Evolutionary conservation across 2,888 invertebrate species (phyloP), one percentile per base, ranked within the genome.

Genomic region (Sipha maydis): DNA sequence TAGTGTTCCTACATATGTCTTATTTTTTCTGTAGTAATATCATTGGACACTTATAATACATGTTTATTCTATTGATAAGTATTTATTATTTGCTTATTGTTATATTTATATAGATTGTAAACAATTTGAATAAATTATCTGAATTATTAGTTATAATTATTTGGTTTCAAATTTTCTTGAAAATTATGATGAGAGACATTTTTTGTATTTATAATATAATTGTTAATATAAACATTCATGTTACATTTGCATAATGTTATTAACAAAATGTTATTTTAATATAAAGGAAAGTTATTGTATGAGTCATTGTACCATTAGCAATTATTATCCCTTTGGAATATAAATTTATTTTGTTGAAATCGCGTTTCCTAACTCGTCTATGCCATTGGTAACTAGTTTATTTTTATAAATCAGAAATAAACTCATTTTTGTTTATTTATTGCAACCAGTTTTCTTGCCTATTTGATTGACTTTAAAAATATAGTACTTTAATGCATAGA

Each of bases 301-400:
- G 67, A 85, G 78, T 85, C 85, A 78, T 85, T n/a, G 34, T 19
- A 69, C n/a, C 67, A 76, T n/a, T 31, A 28, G 19, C 14, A 76
- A 38, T 56, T 61, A 28, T 85, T 54, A 54, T 54, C 54, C 78
- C 11, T 48, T 56, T 11, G 7, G 78, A 80, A 86, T 86, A 71
- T 79, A 71, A 86, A 78, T 73, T 31, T 31, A 4, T 19, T 21
- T 17, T 17, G 5, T 56, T 14, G 38, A 83, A 73, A 34, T 80
- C 77, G n/a, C n/a, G 17, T 80, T 78, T 71, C 38, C 79, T 73
- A 0, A 79, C 73, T 73, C 7, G 79, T 86, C 56, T 61, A 41
- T 34, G 61, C 56, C 41, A 61, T 21, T 84, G 61, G 31, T 56
- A 80, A 86, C 86, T 79, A 73, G 79, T 86, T 86, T 86, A 38